Base-by-base conservation (phyloP, 2,888 invertebrate genomes). In the Tethea ocularis region DNA sequence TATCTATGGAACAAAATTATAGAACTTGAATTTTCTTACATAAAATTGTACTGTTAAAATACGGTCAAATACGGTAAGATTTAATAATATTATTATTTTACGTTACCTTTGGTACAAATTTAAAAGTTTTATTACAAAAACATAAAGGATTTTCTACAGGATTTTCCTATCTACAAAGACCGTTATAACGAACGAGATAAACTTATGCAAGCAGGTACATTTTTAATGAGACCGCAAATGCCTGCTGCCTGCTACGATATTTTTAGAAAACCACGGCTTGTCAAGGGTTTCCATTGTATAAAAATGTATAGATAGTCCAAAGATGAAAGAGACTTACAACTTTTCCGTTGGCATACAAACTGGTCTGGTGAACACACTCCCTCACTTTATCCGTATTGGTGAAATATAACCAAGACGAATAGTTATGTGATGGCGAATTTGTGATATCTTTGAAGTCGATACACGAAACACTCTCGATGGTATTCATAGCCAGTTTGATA, bases 391-490 rank as follows among this genome's bases (percentile, higher is more conserved):
- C 56, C 0, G 82, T 84, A 65, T 89, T 89, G 20, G 77, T 77
- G 51, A 90, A 75, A 59, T 83, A 76, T 11, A 89, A 63, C 84
- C 84, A 89, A 1, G 69, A 57, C 0, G 57, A 57, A 0, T 62
- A 61, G 7, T 1, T 41, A 2, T 17, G 15, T 0, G 33, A 1
- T 1, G 71, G 67, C 10, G 62, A 60, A 0, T 54, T 46, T 0
- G 52, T 3, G 26, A 75, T 41, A 1, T 72, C 60, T 26, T 70
- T 69, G 60, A 90, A 89, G 36, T 69, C 57, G 2, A 89, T 62
- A 64, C 90, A 90, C 0, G 89, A 87, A 0, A 66, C 66, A 0
- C 70, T 66, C 63, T 86, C 83, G 17, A 90, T 68, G 0, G 59
- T 36, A 7, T 71, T 64, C 81, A 86, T 86, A 0, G 79, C 78